Conservation (phyloP, 2,797 vertebrate species). For the Iguana delicatissima region DNA sequence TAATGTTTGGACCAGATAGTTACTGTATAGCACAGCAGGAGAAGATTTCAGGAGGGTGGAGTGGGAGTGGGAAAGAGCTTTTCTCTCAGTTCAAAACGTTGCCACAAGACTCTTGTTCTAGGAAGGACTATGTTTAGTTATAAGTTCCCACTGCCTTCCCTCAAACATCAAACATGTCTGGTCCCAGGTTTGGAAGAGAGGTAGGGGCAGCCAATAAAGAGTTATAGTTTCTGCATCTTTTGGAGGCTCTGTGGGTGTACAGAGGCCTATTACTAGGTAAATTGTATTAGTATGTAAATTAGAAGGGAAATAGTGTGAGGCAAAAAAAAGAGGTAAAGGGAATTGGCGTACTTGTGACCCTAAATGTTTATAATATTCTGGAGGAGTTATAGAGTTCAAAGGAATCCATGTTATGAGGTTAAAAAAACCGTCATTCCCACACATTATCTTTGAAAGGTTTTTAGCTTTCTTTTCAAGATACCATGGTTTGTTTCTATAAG, state of each 20-base stretch:
- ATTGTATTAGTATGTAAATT: neutral
- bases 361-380: neutral
- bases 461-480: neutral
- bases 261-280: neutral
- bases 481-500: neutral
- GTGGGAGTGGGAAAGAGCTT: neutral
- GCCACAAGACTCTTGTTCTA: neutral
- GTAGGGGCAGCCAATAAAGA: neutral
- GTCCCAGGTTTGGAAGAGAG: neutral
- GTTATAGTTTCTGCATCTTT: neutral
- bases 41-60: neutral
- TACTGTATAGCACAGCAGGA: neutral
- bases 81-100: neutral
- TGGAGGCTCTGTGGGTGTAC: neutral
- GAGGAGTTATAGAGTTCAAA: neutral
- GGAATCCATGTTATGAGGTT: neutral
- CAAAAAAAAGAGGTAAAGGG: neutral
- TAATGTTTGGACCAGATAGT: neutral
- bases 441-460: neutral
- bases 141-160: neutral
- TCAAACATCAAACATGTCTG: neutral
- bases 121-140: neutral
- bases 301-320: neutral
- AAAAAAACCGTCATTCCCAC: neutral
- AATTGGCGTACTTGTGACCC: neutral